Percentiles rank a stretch among this genome's conserved stretches.
Evolutionary conservation across 2,888 invertebrate species (phyloP).

Genomic region (Torymus texanus): DNA sequence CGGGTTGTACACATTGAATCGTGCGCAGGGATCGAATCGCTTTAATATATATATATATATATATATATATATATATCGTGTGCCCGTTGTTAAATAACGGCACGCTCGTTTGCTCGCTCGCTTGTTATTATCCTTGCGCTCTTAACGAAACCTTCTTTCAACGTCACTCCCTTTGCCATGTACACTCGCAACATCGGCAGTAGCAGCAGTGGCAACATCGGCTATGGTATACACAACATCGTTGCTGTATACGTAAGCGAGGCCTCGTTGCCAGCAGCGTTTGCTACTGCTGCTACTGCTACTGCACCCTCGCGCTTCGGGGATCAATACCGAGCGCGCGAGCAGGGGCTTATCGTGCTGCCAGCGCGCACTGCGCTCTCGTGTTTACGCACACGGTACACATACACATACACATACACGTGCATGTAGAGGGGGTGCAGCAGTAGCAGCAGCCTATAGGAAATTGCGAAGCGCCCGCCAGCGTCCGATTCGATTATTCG

Average conservation of each 20-base stretch:
- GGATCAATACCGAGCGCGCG: conserved; percentile 71
- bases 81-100: conserved; percentile 24
- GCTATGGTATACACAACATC: too few species aligned
- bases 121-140: conserved; percentile 9
- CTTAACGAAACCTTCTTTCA: conserved; percentile 6
- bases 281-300: conserved; percentile 18
- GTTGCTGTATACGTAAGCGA: not conserved
- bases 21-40: too few species aligned
- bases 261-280: conserved; percentile 15
- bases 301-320: conserved; percentile 58
- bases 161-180: conserved; percentile 23
- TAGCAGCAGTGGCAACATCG: too few species aligned
- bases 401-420: too few species aligned
- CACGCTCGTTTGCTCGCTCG: not conserved
- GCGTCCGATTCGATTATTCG: conserved; percentile 33
- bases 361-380: conserved; percentile 53
- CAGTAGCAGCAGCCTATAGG: not conserved
- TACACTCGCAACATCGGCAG: too few species aligned
- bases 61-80: too few species aligned
- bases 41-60: too few species aligned
- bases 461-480: conserved; percentile 1
- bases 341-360: conserved; percentile 71
- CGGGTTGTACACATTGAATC: too few species aligned
- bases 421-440: too few species aligned
- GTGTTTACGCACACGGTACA: conserved; percentile 25